Evolutionary conservation across 2,888 invertebrate genomes (phyloP), one percentile per base, ranked within the genome.

Genomic region (Sesia apiformis): DNA sequence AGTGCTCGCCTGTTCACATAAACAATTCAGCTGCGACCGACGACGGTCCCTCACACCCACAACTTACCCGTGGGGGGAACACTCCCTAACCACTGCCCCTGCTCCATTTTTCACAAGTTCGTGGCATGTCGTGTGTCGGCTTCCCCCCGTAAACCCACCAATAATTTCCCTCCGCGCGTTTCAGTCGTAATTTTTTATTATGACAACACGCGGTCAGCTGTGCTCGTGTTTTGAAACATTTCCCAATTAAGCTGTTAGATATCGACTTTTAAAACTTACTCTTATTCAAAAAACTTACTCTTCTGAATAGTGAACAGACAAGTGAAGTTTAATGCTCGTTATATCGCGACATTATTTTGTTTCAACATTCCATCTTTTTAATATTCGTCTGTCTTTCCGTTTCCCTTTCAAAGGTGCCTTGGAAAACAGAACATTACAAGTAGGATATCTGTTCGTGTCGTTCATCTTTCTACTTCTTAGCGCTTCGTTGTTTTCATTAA

Each of bases 121-220:
- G 76, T 72, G 73, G 71, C 69, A 66, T 76, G 72, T 70, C 69
- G 73, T 73, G 69, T 64, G 72, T 63, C 64, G 64, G 61, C 67
- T 56, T 67, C 72, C 72, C 68, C 63, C 23, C 23, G 23, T 23
- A 23, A 62, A 57, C 64, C 68, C 61, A 59, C 60, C 59, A 64
- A 61, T 68, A 67, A 61, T 69, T 53, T 53, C 54, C 52, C 53
- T 69, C 76, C 72, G 74, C 78, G 72, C 74, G 77, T 78, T 77
- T 69, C 67, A 65, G 64, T 53, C 63, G 68, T 67, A 71, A 66
- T 70, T 74, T 77, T 73, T 75, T 78, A 73, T 77, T 78, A 71
- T 78, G 76, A 76, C 72, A 74, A 76, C 77, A 76, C 77, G 76
- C 69, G 76, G 74, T 81, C 81, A 81, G 81, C 80, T 80, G 80